Percentiles rank a stretch among this genome's conserved stretches.
Conservation (phyloP, 2,888 invertebrate species). For the Eudasyphora cyanicolor region DNA sequence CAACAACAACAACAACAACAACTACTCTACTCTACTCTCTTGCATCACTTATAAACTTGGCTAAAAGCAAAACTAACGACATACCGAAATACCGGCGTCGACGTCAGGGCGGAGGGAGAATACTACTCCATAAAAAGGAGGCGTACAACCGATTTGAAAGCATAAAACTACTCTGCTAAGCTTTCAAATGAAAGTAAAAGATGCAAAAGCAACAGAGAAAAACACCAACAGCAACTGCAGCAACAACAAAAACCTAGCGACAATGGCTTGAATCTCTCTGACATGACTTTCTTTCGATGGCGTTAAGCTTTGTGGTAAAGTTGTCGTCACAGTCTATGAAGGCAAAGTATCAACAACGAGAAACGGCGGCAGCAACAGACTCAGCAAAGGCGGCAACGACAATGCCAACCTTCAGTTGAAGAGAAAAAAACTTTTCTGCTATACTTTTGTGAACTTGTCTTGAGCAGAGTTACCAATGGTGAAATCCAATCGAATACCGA, state of each 20-base stretch:
- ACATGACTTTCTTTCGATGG: slow-evolving; percentile 57
- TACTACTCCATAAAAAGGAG: slow-evolving; percentile 40
- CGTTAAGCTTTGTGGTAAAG: slow-evolving; percentile 60
- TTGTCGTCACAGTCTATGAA: slow-evolving; percentile 58
- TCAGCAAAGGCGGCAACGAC: slow-evolving; percentile 34
- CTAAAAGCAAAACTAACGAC: slow-evolving; percentile 4
- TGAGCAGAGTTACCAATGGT: background rate
- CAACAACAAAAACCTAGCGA: slow-evolving; percentile 3
- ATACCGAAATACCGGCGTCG: slow-evolving; percentile 8
- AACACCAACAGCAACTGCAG: background rate
- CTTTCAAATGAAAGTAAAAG: slow-evolving; percentile 39
- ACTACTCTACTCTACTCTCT: background rate
- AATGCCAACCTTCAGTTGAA: slow-evolving; percentile 32
- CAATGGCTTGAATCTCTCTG: slow-evolving; percentile 38
- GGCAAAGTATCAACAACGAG: slow-evolving; percentile 43
- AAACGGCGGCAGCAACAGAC: slow-evolving; percentile 10
- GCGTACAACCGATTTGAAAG: slow-evolving; percentile 56
- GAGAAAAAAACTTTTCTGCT: slow-evolving; percentile 45
- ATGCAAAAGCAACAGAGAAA: slow-evolving; percentile 6
- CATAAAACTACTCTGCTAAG: slow-evolving; percentile 55
- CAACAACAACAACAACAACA: background rate
- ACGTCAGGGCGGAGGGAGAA: too few relatives aligned
- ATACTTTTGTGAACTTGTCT: slow-evolving; percentile 54
- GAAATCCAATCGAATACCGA: background rate
- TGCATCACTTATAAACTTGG: slow-evolving; percentile 33